Conservation (phyloP, 2,888 invertebrate genomes). For the Pseudanteris insignis region DNA sequence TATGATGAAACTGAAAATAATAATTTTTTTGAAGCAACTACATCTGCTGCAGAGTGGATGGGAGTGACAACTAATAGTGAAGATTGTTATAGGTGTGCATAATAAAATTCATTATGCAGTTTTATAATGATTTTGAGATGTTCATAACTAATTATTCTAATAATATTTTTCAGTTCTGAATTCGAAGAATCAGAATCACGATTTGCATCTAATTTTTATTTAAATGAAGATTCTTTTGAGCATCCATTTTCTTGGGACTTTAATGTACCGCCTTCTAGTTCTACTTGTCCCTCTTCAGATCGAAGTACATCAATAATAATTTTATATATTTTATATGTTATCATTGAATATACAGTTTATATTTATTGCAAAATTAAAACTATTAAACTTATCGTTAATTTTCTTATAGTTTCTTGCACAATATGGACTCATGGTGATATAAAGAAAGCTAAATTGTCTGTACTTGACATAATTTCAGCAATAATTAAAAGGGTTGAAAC, state of each 20-base stretch:
- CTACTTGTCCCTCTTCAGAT: slow-evolving; percentile 76
- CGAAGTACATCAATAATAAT: slow-evolving; percentile 70
- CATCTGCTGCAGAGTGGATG: slow-evolving; percentile 83
- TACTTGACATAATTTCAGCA: slow-evolving; percentile 92
- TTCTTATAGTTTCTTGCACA: slow-evolving; percentile 85
- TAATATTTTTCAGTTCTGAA: slow-evolving; percentile 72
- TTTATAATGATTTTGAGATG: no score
- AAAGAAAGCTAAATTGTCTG: slow-evolving; percentile 92
- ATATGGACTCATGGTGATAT: slow-evolving; percentile 93
- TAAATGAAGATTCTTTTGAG: slow-evolving; percentile 63
- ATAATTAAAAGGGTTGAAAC: slow-evolving; percentile 92
- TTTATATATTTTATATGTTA: slow-evolving; percentile 37
- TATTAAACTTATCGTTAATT: no score
- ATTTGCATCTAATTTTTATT: slow-evolving; percentile 61
- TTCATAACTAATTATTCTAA: no score
- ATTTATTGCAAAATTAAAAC: slow-evolving; percentile 89
- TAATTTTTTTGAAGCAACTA: slow-evolving; percentile 70
- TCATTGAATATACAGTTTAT: slow-evolving; percentile 97
- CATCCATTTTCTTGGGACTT: slow-evolving; percentile 73
- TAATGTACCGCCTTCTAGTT: slow-evolving; percentile 79
- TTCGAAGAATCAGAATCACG: slow-evolving; percentile 70
- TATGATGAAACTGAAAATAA: slow-evolving; percentile 73
- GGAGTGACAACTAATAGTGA: slow-evolving; percentile 90
- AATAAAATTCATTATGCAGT: no score
- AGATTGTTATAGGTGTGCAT: slow-evolving; percentile 79